Evolutionary conservation across 2,888 invertebrate genomes (phyloP).

Genomic region (Ophion costatus): DNA sequence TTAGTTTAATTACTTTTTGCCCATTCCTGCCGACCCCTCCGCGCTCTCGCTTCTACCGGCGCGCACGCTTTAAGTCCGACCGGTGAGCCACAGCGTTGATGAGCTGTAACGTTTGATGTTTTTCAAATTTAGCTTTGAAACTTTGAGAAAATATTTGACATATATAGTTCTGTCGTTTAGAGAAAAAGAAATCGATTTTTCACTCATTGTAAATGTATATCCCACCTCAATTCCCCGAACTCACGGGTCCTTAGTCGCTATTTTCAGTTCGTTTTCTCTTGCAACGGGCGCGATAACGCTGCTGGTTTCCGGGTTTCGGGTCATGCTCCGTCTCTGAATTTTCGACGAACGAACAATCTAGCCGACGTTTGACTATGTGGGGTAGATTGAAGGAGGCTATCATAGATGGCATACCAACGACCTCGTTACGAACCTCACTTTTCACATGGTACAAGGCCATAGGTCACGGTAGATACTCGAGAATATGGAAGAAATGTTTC

Average conservation of each 20-base stretch:
- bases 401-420: not conserved
- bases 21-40: too few species aligned
- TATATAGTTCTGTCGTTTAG: too few species aligned
- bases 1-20: too few species aligned
- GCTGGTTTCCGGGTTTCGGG: conserved; percentile 19
- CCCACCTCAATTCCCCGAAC: not conserved
- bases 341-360: not conserved
- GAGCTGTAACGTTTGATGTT: too few species aligned
- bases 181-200: too few species aligned
- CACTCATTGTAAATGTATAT: too few species aligned
- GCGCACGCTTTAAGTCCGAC: too few species aligned
- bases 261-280: conserved; percentile 69
- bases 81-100: too few species aligned
- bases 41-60: too few species aligned
- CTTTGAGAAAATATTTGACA: too few species aligned
- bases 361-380: not conserved
- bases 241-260: conserved; percentile 58
- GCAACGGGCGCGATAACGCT: conserved; percentile 44
- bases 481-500: not conserved
- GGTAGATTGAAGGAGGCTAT: not conserved
- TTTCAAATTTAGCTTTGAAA: too few species aligned
- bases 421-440: not conserved
- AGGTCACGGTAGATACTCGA: not conserved
- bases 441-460: not conserved
- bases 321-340: not conserved